Percentiles rank a stretch among this genome's conserved stretches.
Conservation (phyloP, 2,113 vertebrate species). For the Triplophysa rosa region DNA sequence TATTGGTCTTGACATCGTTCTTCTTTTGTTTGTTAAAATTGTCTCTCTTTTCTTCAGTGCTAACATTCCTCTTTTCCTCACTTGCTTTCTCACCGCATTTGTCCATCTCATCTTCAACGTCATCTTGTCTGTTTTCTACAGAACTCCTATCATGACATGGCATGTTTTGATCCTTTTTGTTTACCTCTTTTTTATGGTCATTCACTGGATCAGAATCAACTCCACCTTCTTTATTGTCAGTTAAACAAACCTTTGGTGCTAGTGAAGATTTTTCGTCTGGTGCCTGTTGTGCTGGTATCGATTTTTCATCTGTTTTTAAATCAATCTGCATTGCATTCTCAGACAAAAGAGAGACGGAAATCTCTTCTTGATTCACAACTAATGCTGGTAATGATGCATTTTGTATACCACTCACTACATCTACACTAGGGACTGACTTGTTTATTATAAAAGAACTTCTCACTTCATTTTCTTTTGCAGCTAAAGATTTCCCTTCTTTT, state of each 20-base stretch:
- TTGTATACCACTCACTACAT: slow-evolving; percentile 46
- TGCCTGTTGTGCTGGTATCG: background rate
- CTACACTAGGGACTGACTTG: slow-evolving; percentile 40
- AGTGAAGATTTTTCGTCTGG: background rate
- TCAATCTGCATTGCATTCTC: slow-evolving; percentile 23
- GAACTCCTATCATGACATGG: background rate
- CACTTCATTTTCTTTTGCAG: background rate
- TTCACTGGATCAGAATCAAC: background rate
- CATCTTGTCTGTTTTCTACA: slow-evolving; percentile 4
- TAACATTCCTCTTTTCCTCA: slow-evolving; percentile 1
- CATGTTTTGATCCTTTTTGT: slow-evolving; percentile 4
- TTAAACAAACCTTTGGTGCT: background rate
- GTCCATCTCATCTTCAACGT: slow-evolving; percentile 1
- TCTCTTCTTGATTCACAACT: background rate
- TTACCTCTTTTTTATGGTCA: slow-evolving; percentile 19
- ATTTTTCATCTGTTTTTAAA: slow-evolving; percentile 33
- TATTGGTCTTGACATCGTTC: background rate
- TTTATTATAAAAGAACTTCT: slow-evolving; percentile 47
- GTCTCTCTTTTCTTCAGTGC: background rate
- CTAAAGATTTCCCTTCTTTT: slow-evolving; percentile 10
- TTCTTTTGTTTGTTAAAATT: slow-evolving; percentile 5
- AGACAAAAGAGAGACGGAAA: background rate
- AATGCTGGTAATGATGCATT: slow-evolving; percentile 25
- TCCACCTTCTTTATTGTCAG: slow-evolving; percentile 11
- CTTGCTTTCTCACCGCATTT: slow-evolving; percentile 1